phyloP scores from a whole-genome alignment of 2,797 vertebrate species.

The Buceros bicornis region DNA sequence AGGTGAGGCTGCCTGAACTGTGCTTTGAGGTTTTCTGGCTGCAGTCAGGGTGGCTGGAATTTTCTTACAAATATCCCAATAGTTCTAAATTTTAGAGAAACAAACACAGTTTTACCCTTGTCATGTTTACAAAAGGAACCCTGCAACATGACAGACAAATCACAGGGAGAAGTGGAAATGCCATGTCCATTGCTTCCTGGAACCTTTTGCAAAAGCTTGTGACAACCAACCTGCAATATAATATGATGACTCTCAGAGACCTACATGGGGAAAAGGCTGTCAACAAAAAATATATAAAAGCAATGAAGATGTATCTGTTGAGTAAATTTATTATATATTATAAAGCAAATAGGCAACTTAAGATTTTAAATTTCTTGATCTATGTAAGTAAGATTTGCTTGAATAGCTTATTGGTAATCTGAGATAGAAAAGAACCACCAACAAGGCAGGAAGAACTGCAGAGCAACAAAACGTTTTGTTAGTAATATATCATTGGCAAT shows the following conservation, averaged over 20 bases:
- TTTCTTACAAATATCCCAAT: not conserved
- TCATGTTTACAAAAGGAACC: not conserved
- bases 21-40: not conserved
- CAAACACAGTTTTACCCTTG: not conserved
- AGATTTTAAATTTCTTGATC: not conserved
- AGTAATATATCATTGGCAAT: constrained; percentile 54
- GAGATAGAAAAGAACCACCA: constrained; percentile 15
- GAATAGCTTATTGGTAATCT: constrained; percentile 12
- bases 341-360: not conserved
- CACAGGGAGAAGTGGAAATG: not conserved
- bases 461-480: constrained; percentile 66
- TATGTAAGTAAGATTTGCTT: constrained; percentile 15
- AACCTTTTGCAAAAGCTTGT: not conserved
- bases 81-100: not conserved
- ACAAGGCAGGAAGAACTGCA: constrained; percentile 36
- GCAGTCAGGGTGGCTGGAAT: not conserved
- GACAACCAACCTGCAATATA: not conserved
- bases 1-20: not conserved
- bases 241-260: not conserved
- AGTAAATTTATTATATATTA: not conserved
- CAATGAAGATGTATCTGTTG: not conserved
- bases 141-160: not conserved
- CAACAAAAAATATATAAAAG: not conserved
- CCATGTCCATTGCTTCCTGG: not conserved
- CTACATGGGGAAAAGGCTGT: not conserved